A percentile compares a stretch with the other conserved stretches of the same genome.
Conservation (phyloP, 2,888 invertebrate species). For the Cyrtodaria siliqua region DNA sequence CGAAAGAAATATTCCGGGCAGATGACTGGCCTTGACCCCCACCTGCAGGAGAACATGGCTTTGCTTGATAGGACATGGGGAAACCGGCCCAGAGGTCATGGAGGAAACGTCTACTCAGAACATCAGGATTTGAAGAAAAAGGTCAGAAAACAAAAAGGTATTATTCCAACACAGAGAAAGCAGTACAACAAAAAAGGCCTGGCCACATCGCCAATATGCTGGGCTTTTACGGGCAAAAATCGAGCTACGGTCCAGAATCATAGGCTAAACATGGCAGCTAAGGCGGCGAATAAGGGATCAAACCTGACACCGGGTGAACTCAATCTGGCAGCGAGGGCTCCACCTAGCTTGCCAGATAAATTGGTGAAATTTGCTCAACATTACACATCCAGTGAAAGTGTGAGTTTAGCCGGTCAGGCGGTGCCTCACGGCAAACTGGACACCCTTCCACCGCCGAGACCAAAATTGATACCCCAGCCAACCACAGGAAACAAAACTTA, state of each 20-base stretch:
- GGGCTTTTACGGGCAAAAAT: conserved; percentile 71
- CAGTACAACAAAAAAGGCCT: conserved; percentile 30
- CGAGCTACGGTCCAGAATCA: conserved; percentile 70
- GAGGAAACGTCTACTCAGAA: too few species aligned
- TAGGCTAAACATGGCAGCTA: conserved; percentile 58
- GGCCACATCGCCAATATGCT: conserved; percentile 46
- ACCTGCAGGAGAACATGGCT: neutral
- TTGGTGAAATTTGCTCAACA: conserved; percentile 49
- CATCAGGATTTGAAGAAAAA: conserved; percentile 4
- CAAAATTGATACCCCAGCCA: conserved; percentile 14
- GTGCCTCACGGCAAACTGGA: conserved; percentile 34
- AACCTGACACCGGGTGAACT: conserved; percentile 43
- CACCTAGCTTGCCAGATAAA: conserved; percentile 23
- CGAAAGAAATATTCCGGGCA: neutral
- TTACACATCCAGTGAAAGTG: conserved; percentile 41
- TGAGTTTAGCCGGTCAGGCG: conserved; percentile 25
- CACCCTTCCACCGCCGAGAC: conserved; percentile 22
- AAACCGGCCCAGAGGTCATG: neutral
- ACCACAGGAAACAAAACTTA: conserved; percentile 1
- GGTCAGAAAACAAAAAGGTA: conserved; percentile 14
- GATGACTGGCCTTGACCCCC: neutral
- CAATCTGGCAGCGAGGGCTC: conserved; percentile 43
- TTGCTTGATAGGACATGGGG: neutral
- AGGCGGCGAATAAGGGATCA: conserved; percentile 20
- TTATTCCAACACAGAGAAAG: conserved; percentile 9